Percentiles rank a stretch among this genome's conserved stretches.
These are phyloP conservation scores for Nomada ruficornis DNA, from an alignment of 2,888 invertebrate species.

Conservation along the genomic window DNA sequence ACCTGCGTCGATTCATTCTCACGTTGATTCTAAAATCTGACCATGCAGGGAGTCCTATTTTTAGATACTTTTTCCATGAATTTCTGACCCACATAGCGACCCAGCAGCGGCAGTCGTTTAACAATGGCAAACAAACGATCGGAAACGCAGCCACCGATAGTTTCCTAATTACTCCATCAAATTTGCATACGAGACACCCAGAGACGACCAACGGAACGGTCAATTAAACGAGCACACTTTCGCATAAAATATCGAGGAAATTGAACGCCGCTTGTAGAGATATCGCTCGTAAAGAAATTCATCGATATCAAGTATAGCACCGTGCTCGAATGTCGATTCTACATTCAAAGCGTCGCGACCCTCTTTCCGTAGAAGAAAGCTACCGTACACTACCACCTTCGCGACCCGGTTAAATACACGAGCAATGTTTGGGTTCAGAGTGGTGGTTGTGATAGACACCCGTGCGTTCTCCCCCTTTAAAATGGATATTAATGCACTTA, in stretches of 20 bases:
- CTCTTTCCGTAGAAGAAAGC: neutral
- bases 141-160: slow-evolving; percentile 3
- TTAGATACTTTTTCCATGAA: no score
- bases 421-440: slow-evolving; percentile 1
- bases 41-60: no score
- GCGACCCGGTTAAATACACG: slow-evolving; percentile 31
- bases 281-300: neutral
- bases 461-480: slow-evolving; percentile 69
- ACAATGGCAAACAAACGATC: slow-evolving; percentile 9
- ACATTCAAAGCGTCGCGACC: slow-evolving; percentile 3
- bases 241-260: neutral
- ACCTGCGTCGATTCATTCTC: no score
- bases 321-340: slow-evolving; percentile 5
- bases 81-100: no score
- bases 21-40: no score
- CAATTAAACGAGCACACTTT: slow-evolving; percentile 18
- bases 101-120: neutral
- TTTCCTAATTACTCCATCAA: slow-evolving; percentile 44
- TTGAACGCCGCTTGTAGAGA: slow-evolving; percentile 20
- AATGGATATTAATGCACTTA: slow-evolving; percentile 79
- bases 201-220: slow-evolving; percentile 9
- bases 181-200: slow-evolving; percentile 24
- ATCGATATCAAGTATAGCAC: neutral
- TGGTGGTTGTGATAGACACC: slow-evolving; percentile 35
- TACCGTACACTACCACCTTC: slow-evolving; percentile 13